Evolutionary conservation across 1,140 invertebrate species (phyloP).

Genomic region (Aphis gossypii): DNA sequence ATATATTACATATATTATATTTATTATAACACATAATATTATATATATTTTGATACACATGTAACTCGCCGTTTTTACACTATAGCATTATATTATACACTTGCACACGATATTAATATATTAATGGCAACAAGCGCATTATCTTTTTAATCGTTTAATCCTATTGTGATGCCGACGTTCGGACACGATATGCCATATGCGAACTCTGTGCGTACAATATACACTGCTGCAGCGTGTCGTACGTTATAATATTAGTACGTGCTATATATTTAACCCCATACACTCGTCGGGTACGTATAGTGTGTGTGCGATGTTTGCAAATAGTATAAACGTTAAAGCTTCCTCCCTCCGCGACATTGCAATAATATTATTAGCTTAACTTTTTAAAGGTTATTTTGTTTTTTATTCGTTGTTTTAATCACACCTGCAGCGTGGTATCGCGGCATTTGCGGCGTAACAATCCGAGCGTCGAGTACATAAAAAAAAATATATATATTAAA

Average conservation of each 20-base stretch:
- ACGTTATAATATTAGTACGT: not conserved
- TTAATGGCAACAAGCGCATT: slow-evolving; percentile 28
- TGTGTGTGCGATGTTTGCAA: not conserved
- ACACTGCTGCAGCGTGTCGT: not conserved
- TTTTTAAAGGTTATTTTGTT: slow-evolving; percentile 3
- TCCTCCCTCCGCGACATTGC: not conserved
- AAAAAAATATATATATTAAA: not conserved
- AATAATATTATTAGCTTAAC: not conserved
- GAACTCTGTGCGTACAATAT: not conserved
- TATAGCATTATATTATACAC: not conserved
- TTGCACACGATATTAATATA: not conserved
- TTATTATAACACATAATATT: too few relatives aligned
- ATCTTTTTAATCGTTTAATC: slow-evolving; percentile 27
- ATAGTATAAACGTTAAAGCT: slow-evolving; percentile 15
- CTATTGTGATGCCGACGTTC: not conserved
- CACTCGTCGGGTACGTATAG: too few relatives aligned
- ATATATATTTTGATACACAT: not conserved
- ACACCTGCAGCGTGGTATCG: not conserved
- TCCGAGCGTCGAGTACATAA: not conserved
- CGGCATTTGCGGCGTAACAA: not conserved
- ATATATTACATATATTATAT: too few relatives aligned
- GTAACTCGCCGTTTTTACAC: not conserved
- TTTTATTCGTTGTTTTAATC: not conserved
- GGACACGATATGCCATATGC: slow-evolving; percentile 15
- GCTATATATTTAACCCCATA: not conserved